phyloP scores from a whole-genome alignment of 1,140 invertebrate genomes.

The Idris sp. region DNA sequence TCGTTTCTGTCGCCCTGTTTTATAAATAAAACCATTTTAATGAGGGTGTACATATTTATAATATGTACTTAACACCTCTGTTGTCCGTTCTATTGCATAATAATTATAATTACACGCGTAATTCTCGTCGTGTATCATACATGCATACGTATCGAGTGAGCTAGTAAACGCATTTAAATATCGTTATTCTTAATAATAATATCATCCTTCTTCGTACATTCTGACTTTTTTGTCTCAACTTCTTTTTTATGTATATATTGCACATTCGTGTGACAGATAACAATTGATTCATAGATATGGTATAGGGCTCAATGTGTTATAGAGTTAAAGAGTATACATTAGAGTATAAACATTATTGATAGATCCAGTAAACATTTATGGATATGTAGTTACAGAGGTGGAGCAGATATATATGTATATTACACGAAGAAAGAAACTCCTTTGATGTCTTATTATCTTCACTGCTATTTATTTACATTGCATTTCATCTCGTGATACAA shows the following conservation, averaged over 20 bases:
- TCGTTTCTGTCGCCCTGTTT: slow-evolving; percentile 24
- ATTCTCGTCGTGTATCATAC: slow-evolving; percentile 64
- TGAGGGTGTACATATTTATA: slow-evolving; percentile 58
- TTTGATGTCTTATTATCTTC: slow-evolving; percentile 28
- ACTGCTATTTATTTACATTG: slow-evolving; percentile 48
- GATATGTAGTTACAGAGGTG: slow-evolving; percentile 65
- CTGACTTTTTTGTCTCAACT: slow-evolving; percentile 10
- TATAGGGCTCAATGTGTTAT: slow-evolving; percentile 55
- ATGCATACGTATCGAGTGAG: slow-evolving; percentile 62
- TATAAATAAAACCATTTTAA: slow-evolving; percentile 60
- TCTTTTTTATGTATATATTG: slow-evolving; percentile 44
- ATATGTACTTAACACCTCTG: slow-evolving; percentile 56
- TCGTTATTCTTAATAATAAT: slow-evolving; percentile 37
- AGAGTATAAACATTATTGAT: slow-evolving; percentile 61
- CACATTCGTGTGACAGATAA: slow-evolving; percentile 55
- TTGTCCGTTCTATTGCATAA: slow-evolving; percentile 58
- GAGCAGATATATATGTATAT: slow-evolving; percentile 51
- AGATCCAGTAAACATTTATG: slow-evolving; percentile 58
- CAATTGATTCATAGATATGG: slow-evolving; percentile 60
- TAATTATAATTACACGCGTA: slow-evolving; percentile 62
- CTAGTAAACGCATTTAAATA: slow-evolving; percentile 56
- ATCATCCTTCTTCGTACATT: slow-evolving; percentile 34
- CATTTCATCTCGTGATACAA: slow-evolving; percentile 29
- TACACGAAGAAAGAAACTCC: slow-evolving; percentile 63
- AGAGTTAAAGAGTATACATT: slow-evolving; percentile 56